These are phyloP conservation scores for Dolomedes plantarius DNA, from an alignment of 2,888 invertebrate species.

Conservation along the genomic window DNA sequence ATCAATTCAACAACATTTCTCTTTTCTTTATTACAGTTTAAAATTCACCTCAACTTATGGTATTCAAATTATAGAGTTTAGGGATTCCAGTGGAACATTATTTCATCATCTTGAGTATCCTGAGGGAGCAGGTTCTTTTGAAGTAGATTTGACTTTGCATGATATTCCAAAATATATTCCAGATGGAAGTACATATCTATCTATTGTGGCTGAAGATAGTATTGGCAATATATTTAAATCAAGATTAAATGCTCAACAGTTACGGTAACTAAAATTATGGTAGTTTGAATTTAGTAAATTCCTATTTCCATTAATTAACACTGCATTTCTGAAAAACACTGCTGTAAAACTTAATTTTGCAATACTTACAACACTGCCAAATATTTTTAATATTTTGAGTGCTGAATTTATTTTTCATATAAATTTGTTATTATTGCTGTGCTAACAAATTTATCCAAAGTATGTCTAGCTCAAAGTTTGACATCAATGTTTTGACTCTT, in stretches of 20 bases:
- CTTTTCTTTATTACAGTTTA: conserved; percentile 18
- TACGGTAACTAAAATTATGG: neutral
- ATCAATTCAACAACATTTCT: too few species aligned
- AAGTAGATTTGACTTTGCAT: conserved; percentile 15
- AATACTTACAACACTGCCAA: too few species aligned
- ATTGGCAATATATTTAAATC: conserved; percentile 47
- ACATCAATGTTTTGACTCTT: too few species aligned
- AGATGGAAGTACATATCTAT: conserved; percentile 11
- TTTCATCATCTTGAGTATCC: conserved; percentile 54
- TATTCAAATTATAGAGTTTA: conserved; percentile 55
- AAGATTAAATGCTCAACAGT: neutral
- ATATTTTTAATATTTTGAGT: too few species aligned
- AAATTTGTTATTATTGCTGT: too few species aligned
- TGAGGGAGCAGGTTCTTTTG: conserved; percentile 5
- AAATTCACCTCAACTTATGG: conserved; percentile 39
- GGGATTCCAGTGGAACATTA: conserved; percentile 36
- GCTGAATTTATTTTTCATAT: too few species aligned
- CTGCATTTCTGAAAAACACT: too few species aligned
- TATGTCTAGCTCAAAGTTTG: too few species aligned
- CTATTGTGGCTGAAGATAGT: conserved; percentile 47
- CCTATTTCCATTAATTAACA: too few species aligned
- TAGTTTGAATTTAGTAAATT: too few species aligned
- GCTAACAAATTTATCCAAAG: too few species aligned
- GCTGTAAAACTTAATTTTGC: too few species aligned
- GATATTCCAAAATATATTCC: conserved; percentile 3